Percentiles rank a stretch among this genome's conserved stretches.
Conservation (phyloP, 2,888 invertebrate genomes). For the Brassicogethes aeneus region DNA sequence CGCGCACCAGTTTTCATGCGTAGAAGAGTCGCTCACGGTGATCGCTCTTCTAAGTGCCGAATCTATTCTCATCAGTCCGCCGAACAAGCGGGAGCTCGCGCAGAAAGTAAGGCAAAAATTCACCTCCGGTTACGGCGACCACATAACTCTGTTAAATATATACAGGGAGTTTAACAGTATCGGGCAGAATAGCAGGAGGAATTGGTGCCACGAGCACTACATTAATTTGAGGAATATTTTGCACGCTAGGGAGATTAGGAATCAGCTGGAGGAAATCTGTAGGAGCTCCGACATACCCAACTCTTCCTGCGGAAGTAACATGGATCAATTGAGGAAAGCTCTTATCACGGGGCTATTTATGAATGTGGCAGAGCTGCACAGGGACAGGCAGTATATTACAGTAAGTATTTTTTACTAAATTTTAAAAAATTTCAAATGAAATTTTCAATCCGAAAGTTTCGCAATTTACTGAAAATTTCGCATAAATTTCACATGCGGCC, state of each 20-base stretch:
- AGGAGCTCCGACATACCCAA: conserved; percentile 50
- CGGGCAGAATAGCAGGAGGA: conserved; percentile 53
- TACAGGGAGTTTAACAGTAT: conserved; percentile 69
- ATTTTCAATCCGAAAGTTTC: too few species aligned
- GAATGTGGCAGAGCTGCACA: conserved; percentile 74
- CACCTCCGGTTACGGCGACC: conserved; percentile 80
- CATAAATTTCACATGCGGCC: too few species aligned
- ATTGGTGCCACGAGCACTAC: conserved; percentile 87
- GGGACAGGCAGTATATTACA: conserved; percentile 61
- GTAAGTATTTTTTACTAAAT: conserved; percentile 38
- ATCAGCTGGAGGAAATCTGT: conserved; percentile 63
- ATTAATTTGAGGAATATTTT: conserved; percentile 73
- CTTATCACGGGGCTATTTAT: conserved; percentile 73
- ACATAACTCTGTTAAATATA: conserved; percentile 83
- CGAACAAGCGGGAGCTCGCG: conserved; percentile 69
- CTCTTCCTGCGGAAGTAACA: conserved; percentile 54
- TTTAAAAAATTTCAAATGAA: too few species aligned
- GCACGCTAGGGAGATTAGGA: conserved; percentile 71
- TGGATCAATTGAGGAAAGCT: conserved; percentile 66
- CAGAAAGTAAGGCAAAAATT: conserved; percentile 68
- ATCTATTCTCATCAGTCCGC: conserved; percentile 67
- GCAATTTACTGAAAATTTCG: too few species aligned
- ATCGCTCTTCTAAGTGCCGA: conserved; percentile 86
- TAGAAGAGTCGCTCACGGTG: conserved; percentile 76
- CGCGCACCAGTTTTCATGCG: conserved; percentile 66